These are phyloP conservation scores for Chelonia mydas DNA, from an alignment of 2,797 vertebrate species.

Conservation along the genomic window DNA sequence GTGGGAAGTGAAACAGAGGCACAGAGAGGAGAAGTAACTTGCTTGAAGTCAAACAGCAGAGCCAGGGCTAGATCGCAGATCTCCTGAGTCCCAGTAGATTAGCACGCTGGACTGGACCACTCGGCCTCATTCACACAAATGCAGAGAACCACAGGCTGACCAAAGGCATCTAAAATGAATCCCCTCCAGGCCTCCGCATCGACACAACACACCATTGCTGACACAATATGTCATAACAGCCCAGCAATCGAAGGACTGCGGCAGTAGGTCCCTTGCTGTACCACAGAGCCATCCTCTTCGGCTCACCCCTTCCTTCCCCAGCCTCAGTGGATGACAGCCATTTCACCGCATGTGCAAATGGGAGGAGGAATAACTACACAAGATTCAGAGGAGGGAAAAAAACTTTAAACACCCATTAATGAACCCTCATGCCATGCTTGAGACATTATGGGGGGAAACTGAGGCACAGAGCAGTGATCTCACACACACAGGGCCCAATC, in stretches of 20 bases:
- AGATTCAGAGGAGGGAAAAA: no score
- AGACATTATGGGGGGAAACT: neutral
- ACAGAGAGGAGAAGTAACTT: no score
- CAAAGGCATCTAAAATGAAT: neutral
- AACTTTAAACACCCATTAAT: neutral
- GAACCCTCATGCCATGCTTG: neutral
- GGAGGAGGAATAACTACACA: neutral
- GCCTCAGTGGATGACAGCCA: neutral
- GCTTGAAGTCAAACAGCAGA: no score
- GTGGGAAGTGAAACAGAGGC: no score
- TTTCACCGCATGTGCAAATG: neutral
- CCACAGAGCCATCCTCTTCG: neutral
- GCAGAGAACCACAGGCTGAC: neutral
- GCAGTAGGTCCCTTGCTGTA: neutral
- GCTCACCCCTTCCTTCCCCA: neutral
- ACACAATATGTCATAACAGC: neutral
- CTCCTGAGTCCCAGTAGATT: neutral
- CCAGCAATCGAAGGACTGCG: neutral
- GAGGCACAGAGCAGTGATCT: neutral
- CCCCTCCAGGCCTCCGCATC: no score
- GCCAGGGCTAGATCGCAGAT: neutral
- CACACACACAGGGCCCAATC: neutral
- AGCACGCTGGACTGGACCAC: neutral
- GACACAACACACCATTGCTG: neutral
- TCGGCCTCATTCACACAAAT: neutral